Evolutionary conservation across 2,888 invertebrate genomes (phyloP), one percentile per base, ranked within the genome.

Genomic region (Pandemis corylana): DNA sequence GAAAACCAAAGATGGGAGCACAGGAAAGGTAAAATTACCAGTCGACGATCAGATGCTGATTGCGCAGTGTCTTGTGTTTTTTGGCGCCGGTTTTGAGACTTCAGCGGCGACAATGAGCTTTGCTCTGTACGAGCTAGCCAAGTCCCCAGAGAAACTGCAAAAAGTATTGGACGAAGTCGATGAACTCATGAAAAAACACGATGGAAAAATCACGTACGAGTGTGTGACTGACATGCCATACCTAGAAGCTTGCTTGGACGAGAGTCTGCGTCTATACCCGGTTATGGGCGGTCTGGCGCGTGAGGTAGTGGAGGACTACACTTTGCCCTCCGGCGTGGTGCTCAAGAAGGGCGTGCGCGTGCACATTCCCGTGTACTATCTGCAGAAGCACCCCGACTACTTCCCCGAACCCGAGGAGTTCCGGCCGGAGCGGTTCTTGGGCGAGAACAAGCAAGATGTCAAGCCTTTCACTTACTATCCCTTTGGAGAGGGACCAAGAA

Each of bases 71-170:
- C 89, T 92, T 68, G 81, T 93, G 0, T 95, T 95, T 78, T 95
- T 95, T 73, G 75, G 85, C 0, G 95, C 95, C 46, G 95, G 95
- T 0, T 95, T 92, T 74, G 95, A 95, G 82, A 95, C 95, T 0
- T 95, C 95, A 9, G 87, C 90, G 13, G 89, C 91, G n/a, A 90
- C 91, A 4, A 85, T 95, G 81, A 89, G 90, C 63, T 95, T 90
- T 77, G 88, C 88, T 1, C 80, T 95, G 13, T 95, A 90, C 77
- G 94, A 95, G 79, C 80, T 95, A 53, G 92, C 95, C 1, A 83
- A 86, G 10, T 90, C 95, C 80, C 89, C 85, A 0, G 82, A 89
- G 0, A 78, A 93, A 4, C 95, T 95, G 77, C 82, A 86, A 0
- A 91, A 85, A 70, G 77, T 92, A 0, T 81, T 93, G n/a, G 75